phyloP scores from a whole-genome alignment of 2,797 vertebrate genomes.

The Notolepis coatsorum region DNA sequence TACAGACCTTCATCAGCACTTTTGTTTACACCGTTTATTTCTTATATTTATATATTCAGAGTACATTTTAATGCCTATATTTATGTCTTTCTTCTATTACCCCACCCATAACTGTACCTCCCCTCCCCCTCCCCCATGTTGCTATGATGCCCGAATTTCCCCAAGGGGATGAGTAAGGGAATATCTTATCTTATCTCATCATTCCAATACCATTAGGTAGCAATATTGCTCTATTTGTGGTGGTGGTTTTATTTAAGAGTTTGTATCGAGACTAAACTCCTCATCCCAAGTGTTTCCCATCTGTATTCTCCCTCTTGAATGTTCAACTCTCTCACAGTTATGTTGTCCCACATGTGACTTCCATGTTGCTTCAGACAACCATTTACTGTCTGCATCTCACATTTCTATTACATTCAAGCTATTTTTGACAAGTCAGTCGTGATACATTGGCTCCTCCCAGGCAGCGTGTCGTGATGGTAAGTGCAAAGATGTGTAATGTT shows the following conservation, averaged over 20 bases:
- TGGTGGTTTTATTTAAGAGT: conserved; percentile 23
- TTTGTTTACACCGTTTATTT: no score
- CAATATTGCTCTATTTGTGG: conserved; percentile 1
- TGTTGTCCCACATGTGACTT: conserved; percentile 64
- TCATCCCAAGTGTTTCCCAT: conserved; percentile 17
- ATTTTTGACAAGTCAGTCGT: conserved; percentile 23
- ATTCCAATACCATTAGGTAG: conserved; percentile 45
- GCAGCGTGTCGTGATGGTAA: not conserved
- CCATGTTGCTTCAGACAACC: conserved; percentile 40
- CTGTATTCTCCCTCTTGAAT: not conserved
- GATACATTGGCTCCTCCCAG: conserved; percentile 7
- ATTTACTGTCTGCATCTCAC: conserved; percentile 12
- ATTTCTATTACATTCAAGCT: conserved; percentile 21
- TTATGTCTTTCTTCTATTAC: no score
- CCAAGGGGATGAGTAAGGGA: no score
- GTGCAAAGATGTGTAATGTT: not conserved
- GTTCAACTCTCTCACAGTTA: not conserved
- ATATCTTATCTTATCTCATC: no score
- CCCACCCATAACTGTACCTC: no score
- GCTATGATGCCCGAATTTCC: no score
- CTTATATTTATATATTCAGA: no score
- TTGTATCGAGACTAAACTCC: conserved; percentile 51
- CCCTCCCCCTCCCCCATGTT: no score
- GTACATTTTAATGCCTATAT: no score
- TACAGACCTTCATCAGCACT: no score